Evolutionary conservation across 2,888 invertebrate genomes (phyloP), one percentile per base, ranked within the genome.

Genomic region (Ophioninae sp.): DNA sequence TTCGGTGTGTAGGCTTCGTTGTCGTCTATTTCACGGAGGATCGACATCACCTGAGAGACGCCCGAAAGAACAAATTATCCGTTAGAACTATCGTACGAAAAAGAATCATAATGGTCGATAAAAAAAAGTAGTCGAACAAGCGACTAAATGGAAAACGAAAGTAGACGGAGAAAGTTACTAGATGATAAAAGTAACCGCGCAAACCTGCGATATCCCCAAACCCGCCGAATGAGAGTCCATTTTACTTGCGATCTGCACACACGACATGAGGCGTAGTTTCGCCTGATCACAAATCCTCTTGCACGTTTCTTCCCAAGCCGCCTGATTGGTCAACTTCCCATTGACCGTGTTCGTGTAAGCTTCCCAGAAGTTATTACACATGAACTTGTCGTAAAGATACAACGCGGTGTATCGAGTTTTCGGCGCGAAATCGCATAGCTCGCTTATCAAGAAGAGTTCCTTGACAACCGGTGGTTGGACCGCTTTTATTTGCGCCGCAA

Each of bases 171-270:
- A 30, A 30, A 30, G 30, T 30, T 2, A 30, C 30, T 30, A 30
- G 30, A 30, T 30, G 30, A 30, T 3, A 56, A 20, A 56, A 56
- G 7, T 56, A 70, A 74, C 70, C n/a, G n/a, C 21, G 59, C 68
- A 21, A 88, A 91, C 91, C 84, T 89, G 88, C 37, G 87, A 82
- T 79, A 89, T 86, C 37, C 86, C 81, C 23, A 91, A 78, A 41
- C 84, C 82, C 23, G 69, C 86, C 0, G 86, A 82, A 82, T 88
- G 85, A 7, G 89, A 89, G 39, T 91, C 90, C 83, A 92, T 87
- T 86, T 93, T 93, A 82, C 90, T 91, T 5, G 92, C 92, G 10
- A 93, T 87, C 76, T 92, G 91, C 69, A 93, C 86, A 59, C 91
- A 92, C 0, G 90, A 89, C 81, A 91, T 87, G 0, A 92, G 85